Conservation (phyloP, 1,140 invertebrate genomes). For the Heliconius himera region DNA sequence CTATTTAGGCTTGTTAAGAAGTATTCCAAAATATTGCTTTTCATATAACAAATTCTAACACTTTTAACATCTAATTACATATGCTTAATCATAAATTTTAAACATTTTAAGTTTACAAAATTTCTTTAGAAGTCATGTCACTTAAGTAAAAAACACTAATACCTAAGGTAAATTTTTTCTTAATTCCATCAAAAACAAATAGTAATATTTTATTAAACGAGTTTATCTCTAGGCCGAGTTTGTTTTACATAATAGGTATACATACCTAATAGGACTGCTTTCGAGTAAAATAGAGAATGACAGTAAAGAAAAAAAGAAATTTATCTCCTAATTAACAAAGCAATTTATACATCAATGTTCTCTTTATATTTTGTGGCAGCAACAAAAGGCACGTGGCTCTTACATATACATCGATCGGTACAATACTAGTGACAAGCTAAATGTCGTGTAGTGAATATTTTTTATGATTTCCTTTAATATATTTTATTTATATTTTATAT, state of each 20-base stretch:
- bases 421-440: not conserved
- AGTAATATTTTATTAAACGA: not conserved
- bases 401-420: not conserved
- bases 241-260: not conserved
- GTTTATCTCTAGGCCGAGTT: not conserved
- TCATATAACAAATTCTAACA: not conserved
- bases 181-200: not conserved
- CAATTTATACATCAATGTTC: not conserved
- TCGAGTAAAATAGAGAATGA: not conserved
- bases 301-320: not conserved
- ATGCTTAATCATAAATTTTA: too few relatives aligned
- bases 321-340: not conserved
- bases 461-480: not conserved
- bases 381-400: conserved; percentile 1
- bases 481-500: not conserved
- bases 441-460: not conserved
- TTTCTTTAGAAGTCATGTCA: too few relatives aligned
- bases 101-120: too few relatives aligned
- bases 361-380: not conserved
- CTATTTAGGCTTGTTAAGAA: not conserved
- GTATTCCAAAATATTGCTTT: conserved; percentile 1
- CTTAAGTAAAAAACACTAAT: not conserved
- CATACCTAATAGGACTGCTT: not conserved
- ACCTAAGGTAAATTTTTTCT: too few relatives aligned
- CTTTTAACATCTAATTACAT: not conserved